Evolutionary conservation across 2,113 vertebrate species (phyloP), one percentile per base, ranked within the genome.

Genomic region (Cyrtonyx montezumae): DNA sequence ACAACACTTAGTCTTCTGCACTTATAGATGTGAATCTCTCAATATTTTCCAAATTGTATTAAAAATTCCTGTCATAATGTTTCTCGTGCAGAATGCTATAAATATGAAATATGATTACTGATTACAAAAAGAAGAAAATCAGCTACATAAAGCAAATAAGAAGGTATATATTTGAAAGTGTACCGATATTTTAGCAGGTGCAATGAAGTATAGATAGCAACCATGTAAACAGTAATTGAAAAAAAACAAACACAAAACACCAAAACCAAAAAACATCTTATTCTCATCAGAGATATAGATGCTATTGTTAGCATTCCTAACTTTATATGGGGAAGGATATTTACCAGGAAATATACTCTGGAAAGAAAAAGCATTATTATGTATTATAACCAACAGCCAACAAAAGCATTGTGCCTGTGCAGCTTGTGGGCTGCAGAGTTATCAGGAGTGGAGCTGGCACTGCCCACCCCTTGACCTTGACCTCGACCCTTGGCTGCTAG

Each of bases 191-290:
- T 89, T 53, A 84, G 8, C 89, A 92, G 70, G 58, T 94, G 43
- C 62, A 79, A 67, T 84, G 53, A 69, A 62, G 10, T 82, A 74
- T 42, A 92, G 89, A 76, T 66, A 87, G 19, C 32, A 62, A 85
- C 42, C 77, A 67, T 70, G 59, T 92, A 91, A 76, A 82, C 77
- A 87, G 94, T 84, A 69, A 69, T 87, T 40, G 13, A 22, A 76
- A 92, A 55, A 82, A 87, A 94, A 45, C 17, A 45, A 45, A 45
- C 18, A 45, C 45, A 45, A 46, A n/a, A n/a, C n/a, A n/a, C n/a
- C 8, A 45, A 45, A 17, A 45, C 8, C 45, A 46, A 19, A 8
- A 87, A 7, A 37, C 4, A 10, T 84, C 84, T 46, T 40, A 40
- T 94, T 66, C 36, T 73, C 37, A 91, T 94, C 46, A 83, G 82